Conservation (phyloP, 1,140 invertebrate species). For the Drosophila ananassae region DNA sequence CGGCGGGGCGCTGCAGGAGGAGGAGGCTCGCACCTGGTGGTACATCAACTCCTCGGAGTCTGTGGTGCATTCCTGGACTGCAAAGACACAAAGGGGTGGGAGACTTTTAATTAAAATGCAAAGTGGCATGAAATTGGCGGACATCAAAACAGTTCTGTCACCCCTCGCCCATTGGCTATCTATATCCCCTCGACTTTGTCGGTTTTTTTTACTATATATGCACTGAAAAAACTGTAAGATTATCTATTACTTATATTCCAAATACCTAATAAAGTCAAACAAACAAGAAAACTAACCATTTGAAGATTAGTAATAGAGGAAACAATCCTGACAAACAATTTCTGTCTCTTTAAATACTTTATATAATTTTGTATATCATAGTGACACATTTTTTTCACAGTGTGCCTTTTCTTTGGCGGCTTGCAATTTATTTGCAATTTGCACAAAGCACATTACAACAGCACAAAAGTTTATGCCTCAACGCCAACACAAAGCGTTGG, state of each 20-base stretch:
- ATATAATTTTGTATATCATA: neutral
- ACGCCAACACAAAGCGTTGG: constrained; percentile 75
- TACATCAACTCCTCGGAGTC: constrained; percentile 84
- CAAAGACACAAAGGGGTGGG: constrained; percentile 38
- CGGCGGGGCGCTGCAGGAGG: constrained; percentile 83
- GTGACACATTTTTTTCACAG: constrained; percentile 1
- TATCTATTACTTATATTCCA: too few relatives aligned
- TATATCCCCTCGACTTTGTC: constrained; percentile 12
- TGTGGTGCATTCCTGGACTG: constrained; percentile 84
- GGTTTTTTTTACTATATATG: constrained; percentile 18
- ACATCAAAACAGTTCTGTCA: constrained; percentile 31
- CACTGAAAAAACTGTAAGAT: constrained; percentile 9
- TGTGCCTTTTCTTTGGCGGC: constrained; percentile 50
- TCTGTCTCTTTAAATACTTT: too few relatives aligned
- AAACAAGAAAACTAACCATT: too few relatives aligned
- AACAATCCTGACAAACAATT: too few relatives aligned
- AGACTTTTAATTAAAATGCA: constrained; percentile 80
- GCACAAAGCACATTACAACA: constrained; percentile 71
- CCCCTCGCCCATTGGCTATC: constrained; percentile 6
- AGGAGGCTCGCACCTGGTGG: constrained; percentile 83
- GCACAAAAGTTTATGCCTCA: constrained; percentile 70
- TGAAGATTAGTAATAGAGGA: too few relatives aligned
- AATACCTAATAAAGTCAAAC: too few relatives aligned
- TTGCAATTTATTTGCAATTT: constrained; percentile 82
- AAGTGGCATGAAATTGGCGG: constrained; percentile 78